Base-by-base conservation (phyloP, 2,888 invertebrate genomes). In the Eilema griseolum region DNA sequence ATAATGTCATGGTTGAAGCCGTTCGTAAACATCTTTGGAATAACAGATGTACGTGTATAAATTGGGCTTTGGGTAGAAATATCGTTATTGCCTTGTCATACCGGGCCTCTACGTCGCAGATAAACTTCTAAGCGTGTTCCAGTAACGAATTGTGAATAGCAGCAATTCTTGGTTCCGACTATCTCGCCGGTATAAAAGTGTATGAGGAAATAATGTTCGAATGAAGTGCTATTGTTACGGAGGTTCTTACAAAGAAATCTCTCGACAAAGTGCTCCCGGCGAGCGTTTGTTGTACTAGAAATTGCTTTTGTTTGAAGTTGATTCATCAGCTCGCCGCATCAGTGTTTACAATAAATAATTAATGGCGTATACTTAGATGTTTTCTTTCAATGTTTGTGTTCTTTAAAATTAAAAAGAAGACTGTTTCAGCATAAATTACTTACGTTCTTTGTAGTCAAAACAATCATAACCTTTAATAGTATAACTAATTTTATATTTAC, bases 161-260 rank as follows among this genome's bases (percentile, higher is more conserved):
- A 77, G 86, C 89, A 88, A 89, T 89, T 88, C 86, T 87, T 83
- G 83, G 76, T 52, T 74, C 68, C 70, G 82, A 83, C 83, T 82
- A 81, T 83, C 81, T 73, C 71, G 76, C 78, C 70, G 68, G 85
- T 83, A 89, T 89, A 89, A 88, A 86, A 86, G 83, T 89, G 85
- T 88, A 86, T 86, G 87, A 86, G 88, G 86, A 86, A 89, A 90
- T 90, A 89, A 89, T 88, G 87, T 88, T 88, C 83, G 85, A 86
- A 89, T 86, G 88, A 89, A 87, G 84, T 86, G 85, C 89, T 86
- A 88, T 90, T 90, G 90, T 90, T 87, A 85, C 77, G 76, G 82
- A 66, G 71, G 70, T 73, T 69, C 81, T 80, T 70, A 86, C 88
- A 89, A 89, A 89, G 88, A 88, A 87, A 85, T 86, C 79, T 77